A percentile compares a stretch with the other conserved stretches of the same genome.
Conservation (phyloP, 2,113 vertebrate genomes). For the Burhinus oedicnemus region DNA sequence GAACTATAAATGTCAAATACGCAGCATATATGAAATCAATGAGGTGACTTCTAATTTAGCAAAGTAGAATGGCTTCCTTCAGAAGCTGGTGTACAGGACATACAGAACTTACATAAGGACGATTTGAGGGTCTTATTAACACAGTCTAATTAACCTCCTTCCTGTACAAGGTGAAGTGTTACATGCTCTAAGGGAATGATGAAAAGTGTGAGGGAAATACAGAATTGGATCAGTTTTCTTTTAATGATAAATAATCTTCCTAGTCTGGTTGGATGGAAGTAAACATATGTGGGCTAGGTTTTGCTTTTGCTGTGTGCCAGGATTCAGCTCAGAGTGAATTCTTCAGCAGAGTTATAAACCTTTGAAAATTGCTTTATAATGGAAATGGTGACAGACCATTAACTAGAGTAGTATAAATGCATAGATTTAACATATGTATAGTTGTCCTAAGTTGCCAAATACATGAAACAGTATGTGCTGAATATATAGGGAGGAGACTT, state of each 20-base stretch:
- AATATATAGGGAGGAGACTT: neutral
- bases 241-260: slow-evolving; percentile 40
- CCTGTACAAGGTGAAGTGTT: slow-evolving; percentile 29
- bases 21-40: neutral
- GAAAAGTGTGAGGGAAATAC: slow-evolving; percentile 51
- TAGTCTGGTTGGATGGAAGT: slow-evolving; percentile 54
- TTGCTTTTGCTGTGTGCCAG: slow-evolving; percentile 64
- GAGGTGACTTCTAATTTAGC: neutral
- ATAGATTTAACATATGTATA: slow-evolving; percentile 41
- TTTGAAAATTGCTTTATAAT: slow-evolving; percentile 79
- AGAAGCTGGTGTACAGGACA: neutral
- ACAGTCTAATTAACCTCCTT: slow-evolving; percentile 23
- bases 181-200: neutral
- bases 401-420: slow-evolving; percentile 53
- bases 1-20: neutral
- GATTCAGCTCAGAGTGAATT: slow-evolving; percentile 63
- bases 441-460: slow-evolving; percentile 38
- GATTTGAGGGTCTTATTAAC: neutral
- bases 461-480: neutral
- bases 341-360: slow-evolving; percentile 71
- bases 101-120: neutral
- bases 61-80: neutral
- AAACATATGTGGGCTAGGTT: slow-evolving; percentile 47
- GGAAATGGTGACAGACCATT: slow-evolving; percentile 75
- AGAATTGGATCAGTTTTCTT: slow-evolving; percentile 46